Evolutionary conservation across 2,797 vertebrate genomes (phyloP), one percentile per base, ranked within the genome.

Genomic region (Phoeniculus purpureus): DNA sequence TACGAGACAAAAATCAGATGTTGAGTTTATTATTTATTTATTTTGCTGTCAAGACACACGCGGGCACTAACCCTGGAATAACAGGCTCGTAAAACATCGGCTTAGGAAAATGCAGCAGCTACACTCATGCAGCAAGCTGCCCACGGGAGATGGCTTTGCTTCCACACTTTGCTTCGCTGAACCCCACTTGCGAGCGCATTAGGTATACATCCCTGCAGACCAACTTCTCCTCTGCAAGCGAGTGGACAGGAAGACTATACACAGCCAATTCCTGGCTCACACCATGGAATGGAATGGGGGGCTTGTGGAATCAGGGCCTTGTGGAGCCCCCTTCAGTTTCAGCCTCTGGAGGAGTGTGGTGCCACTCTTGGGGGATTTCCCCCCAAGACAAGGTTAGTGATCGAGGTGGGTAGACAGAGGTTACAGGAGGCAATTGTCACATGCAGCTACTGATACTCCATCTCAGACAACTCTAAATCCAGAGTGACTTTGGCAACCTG

Each of bases 61-160:
- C 26, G 91, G 89, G 81, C 65, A 37, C 64, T 89, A 93, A 92
- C 94, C 79, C 88, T 72, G 60, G 82, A 94, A 84, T 87, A 92
- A 92, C 19, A 82, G 87, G 60, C 72, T 92, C 60, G 27, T 87
- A 76, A 93, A 95, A 84, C 90, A 89, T 66, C 79, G 89, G 72
- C 75, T 88, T 61, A 70, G 72, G 66, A 93, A 82, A 93, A 92
- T 21, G 85, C 82, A 82, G 93, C 12, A 51, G 87, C 56, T 58
- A 75, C 72, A 72, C 29, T 6, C 76, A 89, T 56, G 68, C 87
- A 65, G 56, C 32, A 2, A 86, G 85, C 51, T 67, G 81, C 81
- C 71, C 61, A 61, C 1, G 0, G 71, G 91, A 81, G 51, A 87
- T 0, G 4, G 65, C 52, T 61, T 64, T 62, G 79, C 68, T 81